Evolutionary conservation across 2,888 invertebrate genomes (phyloP).

Genomic region (Drosophila ustulata): DNA sequence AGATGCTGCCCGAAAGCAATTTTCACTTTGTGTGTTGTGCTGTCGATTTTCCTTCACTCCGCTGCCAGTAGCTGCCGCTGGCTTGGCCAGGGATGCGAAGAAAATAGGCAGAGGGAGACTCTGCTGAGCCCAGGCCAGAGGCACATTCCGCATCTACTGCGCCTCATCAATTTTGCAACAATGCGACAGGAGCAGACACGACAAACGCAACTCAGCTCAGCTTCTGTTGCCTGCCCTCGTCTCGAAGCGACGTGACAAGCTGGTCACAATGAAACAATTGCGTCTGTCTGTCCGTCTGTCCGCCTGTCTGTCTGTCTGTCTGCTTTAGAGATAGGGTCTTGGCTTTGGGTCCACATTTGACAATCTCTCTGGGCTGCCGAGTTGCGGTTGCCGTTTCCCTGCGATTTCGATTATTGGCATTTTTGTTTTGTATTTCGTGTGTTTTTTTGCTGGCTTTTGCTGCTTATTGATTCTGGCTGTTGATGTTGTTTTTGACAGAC

Average conservation of each 20-base stretch:
- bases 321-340: constrained; percentile 19
- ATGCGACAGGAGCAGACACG: constrained; percentile 70
- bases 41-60: constrained; percentile 19
- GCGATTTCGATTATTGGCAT: constrained; percentile 19
- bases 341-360: constrained; percentile 22
- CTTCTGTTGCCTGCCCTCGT: constrained; percentile 12
- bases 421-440: constrained; percentile 8
- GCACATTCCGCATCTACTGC: constrained; percentile 59
- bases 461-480: constrained; percentile 74
- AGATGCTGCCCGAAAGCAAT: constrained; percentile 73
- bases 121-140: constrained; percentile 27
- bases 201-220: constrained; percentile 34
- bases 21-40: constrained; percentile 60
- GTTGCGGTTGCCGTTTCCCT: constrained; percentile 54
- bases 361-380: constrained; percentile 39
- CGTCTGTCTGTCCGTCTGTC: constrained; percentile 38
- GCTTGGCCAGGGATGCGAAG: constrained; percentile 35
- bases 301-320: constrained; percentile 14
- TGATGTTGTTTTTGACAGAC: constrained; percentile 7
- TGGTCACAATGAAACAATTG: constrained; percentile 64
- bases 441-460: constrained; percentile 38
- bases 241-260: constrained; percentile 50
- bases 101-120: background rate
- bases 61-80: constrained; percentile 28
- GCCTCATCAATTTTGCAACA: constrained; percentile 80